A percentile compares a stretch with the other conserved stretches of the same genome.
Conservation (phyloP, 2,888 invertebrate genomes). For the Caenorhabditis auriculariae region DNA sequence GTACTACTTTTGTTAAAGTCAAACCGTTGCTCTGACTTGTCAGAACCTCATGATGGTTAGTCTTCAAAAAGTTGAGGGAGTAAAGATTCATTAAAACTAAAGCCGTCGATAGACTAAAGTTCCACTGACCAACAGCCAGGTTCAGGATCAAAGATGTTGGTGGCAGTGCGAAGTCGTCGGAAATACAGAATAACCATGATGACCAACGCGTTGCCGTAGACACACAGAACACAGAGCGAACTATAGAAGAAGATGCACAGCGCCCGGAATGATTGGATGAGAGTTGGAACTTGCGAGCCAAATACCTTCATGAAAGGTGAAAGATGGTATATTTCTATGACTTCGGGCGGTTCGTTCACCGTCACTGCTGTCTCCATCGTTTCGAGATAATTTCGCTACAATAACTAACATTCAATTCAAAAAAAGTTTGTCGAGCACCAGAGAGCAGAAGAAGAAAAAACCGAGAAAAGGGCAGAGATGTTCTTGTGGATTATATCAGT, state of each 20-base stretch:
- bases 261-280: neutral
- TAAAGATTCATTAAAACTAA: constrained; percentile 11
- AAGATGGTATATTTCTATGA: constrained; percentile 13
- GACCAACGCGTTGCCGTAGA: constrained; percentile 58
- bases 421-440: too few species aligned
- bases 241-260: constrained; percentile 55
- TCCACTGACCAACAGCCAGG: constrained; percentile 59
- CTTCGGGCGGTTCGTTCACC: too few species aligned
- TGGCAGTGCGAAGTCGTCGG: constrained; percentile 63
- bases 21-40: neutral
- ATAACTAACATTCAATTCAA: too few species aligned
- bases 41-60: too few species aligned
- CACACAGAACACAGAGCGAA: constrained; percentile 49
- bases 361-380: too few species aligned
- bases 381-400: too few species aligned
- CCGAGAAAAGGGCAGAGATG: too few species aligned
- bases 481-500: too few species aligned
- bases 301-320: constrained; percentile 27
- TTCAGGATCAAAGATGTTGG: constrained; percentile 67
- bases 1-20: neutral
- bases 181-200: constrained; percentile 59
- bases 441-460: too few species aligned
- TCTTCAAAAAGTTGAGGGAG: too few species aligned
- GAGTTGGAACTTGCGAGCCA: neutral
- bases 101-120: neutral